Conservation (phyloP, 2,113 vertebrate genomes). For the Pampusana beccarii region DNA sequence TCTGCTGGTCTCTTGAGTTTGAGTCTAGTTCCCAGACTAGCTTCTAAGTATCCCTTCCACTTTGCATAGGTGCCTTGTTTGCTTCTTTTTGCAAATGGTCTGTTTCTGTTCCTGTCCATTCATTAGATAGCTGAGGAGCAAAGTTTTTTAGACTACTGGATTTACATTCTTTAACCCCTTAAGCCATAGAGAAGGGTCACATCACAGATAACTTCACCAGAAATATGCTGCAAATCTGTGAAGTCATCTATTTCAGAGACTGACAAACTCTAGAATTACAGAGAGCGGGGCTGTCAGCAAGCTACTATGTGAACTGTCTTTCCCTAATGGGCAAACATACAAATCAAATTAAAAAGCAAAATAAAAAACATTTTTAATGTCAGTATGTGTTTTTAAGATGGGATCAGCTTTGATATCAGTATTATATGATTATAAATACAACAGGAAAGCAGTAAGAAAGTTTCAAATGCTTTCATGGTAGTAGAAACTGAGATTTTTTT, state of each 20-base stretch:
- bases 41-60: not conserved
- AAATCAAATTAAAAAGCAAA: not conserved
- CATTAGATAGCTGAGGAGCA: not conserved
- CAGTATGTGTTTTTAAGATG: not conserved
- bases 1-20: not conserved
- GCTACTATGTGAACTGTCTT: not conserved
- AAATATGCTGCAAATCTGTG: not conserved
- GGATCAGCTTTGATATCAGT: not conserved
- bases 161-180: not conserved
- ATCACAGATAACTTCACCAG: not conserved
- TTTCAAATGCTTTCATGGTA: not conserved
- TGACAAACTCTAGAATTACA: not conserved
- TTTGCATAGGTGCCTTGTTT: not conserved
- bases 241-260: not conserved
- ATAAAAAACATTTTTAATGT: not conserved
- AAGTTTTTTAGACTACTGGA: not conserved
- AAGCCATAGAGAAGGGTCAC: not conserved
- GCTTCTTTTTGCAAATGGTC: not conserved
- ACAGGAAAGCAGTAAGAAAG: not conserved
- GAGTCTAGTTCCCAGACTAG: not conserved
- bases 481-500: not conserved
- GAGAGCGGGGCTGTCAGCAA: not conserved
- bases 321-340: not conserved
- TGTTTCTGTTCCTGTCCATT: not conserved
- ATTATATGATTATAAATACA: not conserved